Base-by-base conservation (phyloP, 2,888 invertebrate genomes). In the Spilosoma lubricipeda region DNA sequence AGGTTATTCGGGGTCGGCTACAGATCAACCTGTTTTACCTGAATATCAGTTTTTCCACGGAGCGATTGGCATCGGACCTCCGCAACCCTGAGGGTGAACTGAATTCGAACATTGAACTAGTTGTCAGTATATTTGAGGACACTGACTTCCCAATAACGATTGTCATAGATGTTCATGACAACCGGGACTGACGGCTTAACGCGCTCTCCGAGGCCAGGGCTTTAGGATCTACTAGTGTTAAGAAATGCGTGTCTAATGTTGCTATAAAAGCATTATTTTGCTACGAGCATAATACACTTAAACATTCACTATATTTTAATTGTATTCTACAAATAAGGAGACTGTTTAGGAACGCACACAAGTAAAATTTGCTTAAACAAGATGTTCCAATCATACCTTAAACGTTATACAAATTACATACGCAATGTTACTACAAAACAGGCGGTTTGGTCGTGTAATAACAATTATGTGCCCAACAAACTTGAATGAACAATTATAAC, bases 381-480 rank as follows among this genome's bases (percentile, higher is more conserved):
- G 70, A 67, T 70, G 67, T 76, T 65, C 66, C 66, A 74, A 66
- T 82, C 75, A 80, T 77, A 76, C 74, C 77, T 72, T 72, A 81
- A 86, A 86, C 78, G 82, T 85, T 82, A 36, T 84, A 83, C 82
- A 87, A 90, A 90, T 90, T 90, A 88, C 88, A 87, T 89, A 88
- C 88, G 83, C 83, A 85, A 81, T 74, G 81, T 86, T 88, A 88
- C 88, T 82, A 86, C 85, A 88, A 88, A 89, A 90, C 90, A 86
- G 86, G 86, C 85, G 85, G 85, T 87, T 91, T n/a, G n/a, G n/a
- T n/a, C 90, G 91, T 91, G 91, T 48, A 20, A 91, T 92, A 93
- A 93, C 88, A 88, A 88, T 90, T 93, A 93, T 92, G 91, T 92
- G 92, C 91, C 91, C 87, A 85, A 74, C 87, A 90, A 90, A 86